Evolutionary conservation across 2,797 vertebrate species (phyloP).

Genomic region (Myripristis murdjan): DNA sequence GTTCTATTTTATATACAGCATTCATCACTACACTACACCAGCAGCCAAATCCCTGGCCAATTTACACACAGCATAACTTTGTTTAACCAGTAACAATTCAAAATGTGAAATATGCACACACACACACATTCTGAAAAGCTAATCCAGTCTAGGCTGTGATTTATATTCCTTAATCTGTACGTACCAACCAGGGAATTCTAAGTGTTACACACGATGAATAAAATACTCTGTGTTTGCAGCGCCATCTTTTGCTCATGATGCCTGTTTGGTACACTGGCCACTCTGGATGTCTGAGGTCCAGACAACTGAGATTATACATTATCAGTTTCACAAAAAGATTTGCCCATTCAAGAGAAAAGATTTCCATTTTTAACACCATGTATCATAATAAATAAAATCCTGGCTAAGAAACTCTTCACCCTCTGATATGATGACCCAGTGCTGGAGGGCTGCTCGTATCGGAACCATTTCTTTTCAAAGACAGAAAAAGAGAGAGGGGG

Average conservation of each 20-base stretch:
- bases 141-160: neutral
- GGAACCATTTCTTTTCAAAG: too few species aligned
- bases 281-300: too few species aligned
- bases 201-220: neutral
- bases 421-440: neutral
- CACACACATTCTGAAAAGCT: neutral
- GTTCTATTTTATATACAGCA: neutral
- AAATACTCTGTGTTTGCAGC: neutral
- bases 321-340: neutral
- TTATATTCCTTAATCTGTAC: neutral
- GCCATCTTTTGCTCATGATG: too few species aligned
- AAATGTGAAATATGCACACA: neutral
- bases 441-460: neutral
- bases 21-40: neutral
- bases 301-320: neutral
- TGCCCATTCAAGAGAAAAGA: neutral
- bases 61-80: neutral
- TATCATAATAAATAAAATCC: neutral
- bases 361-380: neutral
- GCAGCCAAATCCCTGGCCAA: slow-evolving; percentile 44
- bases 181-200: slow-evolving; percentile 4
- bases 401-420: neutral
- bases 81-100: neutral
- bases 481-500: too few species aligned
- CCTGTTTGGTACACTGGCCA: too few species aligned